phyloP scores from a whole-genome alignment of 2,888 invertebrate species.

The Opisthograptis luteolata region DNA sequence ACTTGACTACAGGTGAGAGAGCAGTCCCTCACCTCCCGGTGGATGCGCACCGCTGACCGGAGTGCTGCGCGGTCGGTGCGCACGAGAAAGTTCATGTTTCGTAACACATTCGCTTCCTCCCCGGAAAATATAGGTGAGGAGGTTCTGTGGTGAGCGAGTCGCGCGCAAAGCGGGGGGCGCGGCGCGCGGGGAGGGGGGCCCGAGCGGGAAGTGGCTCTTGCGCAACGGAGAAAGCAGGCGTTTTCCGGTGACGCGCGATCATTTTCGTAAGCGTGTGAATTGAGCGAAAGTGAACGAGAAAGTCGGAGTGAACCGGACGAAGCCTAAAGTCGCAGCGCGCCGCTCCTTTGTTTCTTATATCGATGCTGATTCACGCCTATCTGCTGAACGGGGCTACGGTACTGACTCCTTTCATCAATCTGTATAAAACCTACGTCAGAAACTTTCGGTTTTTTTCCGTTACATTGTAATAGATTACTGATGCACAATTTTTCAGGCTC shows the following conservation, averaged over 20 bases:
- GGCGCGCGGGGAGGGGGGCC: constrained; percentile 39
- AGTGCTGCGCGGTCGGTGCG: constrained; percentile 38
- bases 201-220: constrained; percentile 75
- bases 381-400: too few species aligned
- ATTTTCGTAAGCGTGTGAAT: constrained; percentile 83
- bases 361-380: too few species aligned
- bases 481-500: too few species aligned
- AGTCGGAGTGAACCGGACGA: constrained; percentile 43
- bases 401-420: too few species aligned
- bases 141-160: constrained; percentile 50
- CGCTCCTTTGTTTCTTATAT: constrained; percentile 7
- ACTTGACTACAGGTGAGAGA: too few species aligned
- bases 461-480: too few species aligned
- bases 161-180: constrained; percentile 36
- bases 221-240: constrained; percentile 78
- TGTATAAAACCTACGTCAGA: too few species aligned
- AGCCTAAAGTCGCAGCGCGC: constrained; percentile 16
- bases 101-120: constrained; percentile 70
- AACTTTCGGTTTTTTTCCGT: too few species aligned
- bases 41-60: too few species aligned
- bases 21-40: too few species aligned
- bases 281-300: constrained; percentile 80
- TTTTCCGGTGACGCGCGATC: constrained; percentile 78
- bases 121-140: constrained; percentile 78
- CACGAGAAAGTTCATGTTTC: constrained; percentile 68